phyloP scores from a whole-genome alignment of 2,797 vertebrate genomes.

The Cryptoprocta ferox region DNA sequence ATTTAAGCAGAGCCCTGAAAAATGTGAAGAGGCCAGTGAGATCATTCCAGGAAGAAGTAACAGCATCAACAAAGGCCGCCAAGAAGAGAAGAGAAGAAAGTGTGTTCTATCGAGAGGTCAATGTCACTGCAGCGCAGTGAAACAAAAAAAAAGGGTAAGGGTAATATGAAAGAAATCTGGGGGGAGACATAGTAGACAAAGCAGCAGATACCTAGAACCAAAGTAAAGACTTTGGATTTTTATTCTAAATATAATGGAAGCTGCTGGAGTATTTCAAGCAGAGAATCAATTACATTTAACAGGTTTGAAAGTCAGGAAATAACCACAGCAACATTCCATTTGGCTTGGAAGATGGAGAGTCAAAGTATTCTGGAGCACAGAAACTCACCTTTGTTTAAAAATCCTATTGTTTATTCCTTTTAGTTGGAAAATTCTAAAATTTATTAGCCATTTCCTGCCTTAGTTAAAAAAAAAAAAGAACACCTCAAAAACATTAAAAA shows the following conservation, averaged over 20 bases:
- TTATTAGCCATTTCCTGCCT: constrained; percentile 15
- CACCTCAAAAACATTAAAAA: not conserved
- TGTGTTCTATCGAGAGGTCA: not conserved
- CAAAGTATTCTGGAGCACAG: not conserved
- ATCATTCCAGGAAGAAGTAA: not conserved
- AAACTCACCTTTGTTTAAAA: constrained; percentile 35
- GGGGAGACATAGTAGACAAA: not conserved
- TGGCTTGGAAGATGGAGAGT: not conserved
- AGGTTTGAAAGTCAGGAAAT: not conserved
- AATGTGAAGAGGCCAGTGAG: not conserved
- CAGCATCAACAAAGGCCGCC: not conserved
- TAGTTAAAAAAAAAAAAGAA: not conserved
- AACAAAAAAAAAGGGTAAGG: not conserved
- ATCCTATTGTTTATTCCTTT: not conserved
- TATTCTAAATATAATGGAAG: not conserved
- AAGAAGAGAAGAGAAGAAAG: not conserved
- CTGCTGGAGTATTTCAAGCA: not conserved
- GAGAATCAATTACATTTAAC: constrained; percentile 1
- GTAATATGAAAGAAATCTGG: not conserved
- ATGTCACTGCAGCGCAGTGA: not conserved
- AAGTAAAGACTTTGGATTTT: not conserved
- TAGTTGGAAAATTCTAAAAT: constrained; percentile 54
- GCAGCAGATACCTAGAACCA: not conserved
- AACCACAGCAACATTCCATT: not conserved
- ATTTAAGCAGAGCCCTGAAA: not conserved